Base-by-base conservation (phyloP, 2,797 vertebrate species). In the Centroberyx gerrardi region DNA sequence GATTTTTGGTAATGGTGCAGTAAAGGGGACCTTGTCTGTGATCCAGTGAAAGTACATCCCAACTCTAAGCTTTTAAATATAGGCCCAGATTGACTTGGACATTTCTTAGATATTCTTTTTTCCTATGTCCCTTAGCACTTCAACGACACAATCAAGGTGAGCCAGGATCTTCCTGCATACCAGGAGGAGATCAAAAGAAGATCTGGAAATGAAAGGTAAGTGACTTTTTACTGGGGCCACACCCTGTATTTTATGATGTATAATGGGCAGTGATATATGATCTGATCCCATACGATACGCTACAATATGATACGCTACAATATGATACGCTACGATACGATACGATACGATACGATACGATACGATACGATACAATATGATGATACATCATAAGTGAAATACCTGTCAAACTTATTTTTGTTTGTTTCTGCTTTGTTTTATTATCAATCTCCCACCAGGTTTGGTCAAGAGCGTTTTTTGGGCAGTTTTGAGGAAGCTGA, bases 81-180 rank as follows among this genome's bases (percentile, higher is more conserved):
- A 67, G 15, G 18, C 17, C 3, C 28, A 31, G 18, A 13, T 54
- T 68, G 13, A 53, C 40, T 31, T 58, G 22, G 55, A 66, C 22
- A 29, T 36, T 74, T 71, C 29, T 56, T 18, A 28, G 13, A 49
- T 62, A n/a, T n/a, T 62, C 9, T 66, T 18, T 31, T 61, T 54
- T 36, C n/a, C 33, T 7, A 18, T 86, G 31, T 88, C 38, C 83
- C 31, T 65, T 46, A 93, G 92, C 91, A 62, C 69, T 96, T 97
- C 82, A 96, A 95, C 78, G 96, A 99, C 95, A 97, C 96, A 83
- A 94, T 96, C 81, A 96, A 93, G 90, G 95, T 96, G 82, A 97
- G 96, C 87, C 96, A 95, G 81, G 96, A 95, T 76, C 76, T 94
- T 54, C 95, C 95, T 76, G 94, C 81, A 83, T 94, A 95, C 90